These are phyloP conservation scores for Porites cylindrica DNA, from an alignment of 92 coral and sea anemone genomes.

Conservation along the genomic window DNA sequence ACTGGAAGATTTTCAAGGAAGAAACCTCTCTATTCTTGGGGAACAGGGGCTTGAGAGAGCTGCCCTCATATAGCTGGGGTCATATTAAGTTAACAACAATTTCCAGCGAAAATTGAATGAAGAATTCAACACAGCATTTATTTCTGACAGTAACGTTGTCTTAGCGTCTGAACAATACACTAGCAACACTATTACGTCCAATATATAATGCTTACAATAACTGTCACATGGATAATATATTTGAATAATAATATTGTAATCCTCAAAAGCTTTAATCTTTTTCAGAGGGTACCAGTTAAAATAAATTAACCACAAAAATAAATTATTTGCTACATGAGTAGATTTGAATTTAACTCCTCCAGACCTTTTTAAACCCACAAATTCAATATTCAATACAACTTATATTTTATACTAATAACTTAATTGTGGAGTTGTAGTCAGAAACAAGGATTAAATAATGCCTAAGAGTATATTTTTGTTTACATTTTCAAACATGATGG, in stretches of 20 bases:
- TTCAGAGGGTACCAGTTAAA: neutral
- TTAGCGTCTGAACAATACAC: neutral
- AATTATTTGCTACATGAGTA: conserved; percentile 17
- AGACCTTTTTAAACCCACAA: neutral
- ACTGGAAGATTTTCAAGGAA: too few species aligned
- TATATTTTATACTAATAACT: conserved; percentile 4
- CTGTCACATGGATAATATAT: neutral
- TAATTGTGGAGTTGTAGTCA: neutral
- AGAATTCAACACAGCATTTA: neutral
- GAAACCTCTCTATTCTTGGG: too few species aligned
- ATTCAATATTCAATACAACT: conserved; percentile 22
- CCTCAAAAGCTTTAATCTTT: neutral
- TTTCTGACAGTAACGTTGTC: neutral
- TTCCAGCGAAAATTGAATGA: neutral
- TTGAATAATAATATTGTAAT: neutral
- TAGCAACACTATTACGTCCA: neutral
- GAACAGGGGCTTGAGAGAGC: too few species aligned
- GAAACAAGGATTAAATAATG: neutral
- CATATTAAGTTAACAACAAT: neutral
- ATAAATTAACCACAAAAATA: conserved; percentile 27
- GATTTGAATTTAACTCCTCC: conserved; percentile 9
- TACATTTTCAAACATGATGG: neutral
- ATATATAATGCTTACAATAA: neutral
- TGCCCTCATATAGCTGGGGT: too few species aligned
- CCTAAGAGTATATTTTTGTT: neutral